Conservation (phyloP, 2,797 vertebrate genomes). For the Menidia menidia region DNA sequence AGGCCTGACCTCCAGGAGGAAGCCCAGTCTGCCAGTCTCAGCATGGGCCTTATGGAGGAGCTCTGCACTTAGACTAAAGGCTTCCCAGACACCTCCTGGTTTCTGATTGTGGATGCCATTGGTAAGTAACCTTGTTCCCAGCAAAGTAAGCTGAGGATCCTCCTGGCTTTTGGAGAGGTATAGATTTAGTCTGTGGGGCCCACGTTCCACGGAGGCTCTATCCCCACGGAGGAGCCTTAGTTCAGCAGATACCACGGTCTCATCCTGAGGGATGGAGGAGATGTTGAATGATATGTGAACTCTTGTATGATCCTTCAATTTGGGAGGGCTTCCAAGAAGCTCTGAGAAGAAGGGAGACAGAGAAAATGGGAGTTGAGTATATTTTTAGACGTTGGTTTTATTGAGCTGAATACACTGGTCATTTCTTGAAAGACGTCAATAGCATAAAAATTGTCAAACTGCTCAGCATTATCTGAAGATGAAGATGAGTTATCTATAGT, state of each 20-base stretch:
- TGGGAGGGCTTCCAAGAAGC: constrained; percentile 34
- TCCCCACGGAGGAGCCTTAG: constrained; percentile 78
- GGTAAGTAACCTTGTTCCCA: constrained; percentile 78
- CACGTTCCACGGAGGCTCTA: constrained; percentile 43
- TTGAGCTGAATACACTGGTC: neutral
- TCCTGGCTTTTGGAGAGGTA: constrained; percentile 73
- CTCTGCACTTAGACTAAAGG: constrained; percentile 77
- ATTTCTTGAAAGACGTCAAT: neutral
- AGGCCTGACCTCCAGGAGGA: constrained; percentile 79
- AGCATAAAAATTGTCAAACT: neutral
- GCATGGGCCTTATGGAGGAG: constrained; percentile 71
- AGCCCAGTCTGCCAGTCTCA: constrained; percentile 66
- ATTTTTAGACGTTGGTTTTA: neutral
- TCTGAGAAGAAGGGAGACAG: constrained; percentile 41
- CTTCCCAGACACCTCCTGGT: constrained; percentile 78
- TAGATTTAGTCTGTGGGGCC: constrained; percentile 76
- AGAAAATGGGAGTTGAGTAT: constrained; percentile 9
- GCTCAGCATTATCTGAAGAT: neutral
- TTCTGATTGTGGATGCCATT: constrained; percentile 37
- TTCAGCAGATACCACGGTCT: constrained; percentile 85
- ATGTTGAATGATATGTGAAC: constrained; percentile 85
- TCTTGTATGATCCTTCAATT: constrained; percentile 50
- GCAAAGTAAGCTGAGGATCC: constrained; percentile 66
- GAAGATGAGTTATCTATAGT: neutral
- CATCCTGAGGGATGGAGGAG: constrained; percentile 84